Conservation (phyloP, 2,888 invertebrate genomes). For the Oxystoma pomonae region DNA sequence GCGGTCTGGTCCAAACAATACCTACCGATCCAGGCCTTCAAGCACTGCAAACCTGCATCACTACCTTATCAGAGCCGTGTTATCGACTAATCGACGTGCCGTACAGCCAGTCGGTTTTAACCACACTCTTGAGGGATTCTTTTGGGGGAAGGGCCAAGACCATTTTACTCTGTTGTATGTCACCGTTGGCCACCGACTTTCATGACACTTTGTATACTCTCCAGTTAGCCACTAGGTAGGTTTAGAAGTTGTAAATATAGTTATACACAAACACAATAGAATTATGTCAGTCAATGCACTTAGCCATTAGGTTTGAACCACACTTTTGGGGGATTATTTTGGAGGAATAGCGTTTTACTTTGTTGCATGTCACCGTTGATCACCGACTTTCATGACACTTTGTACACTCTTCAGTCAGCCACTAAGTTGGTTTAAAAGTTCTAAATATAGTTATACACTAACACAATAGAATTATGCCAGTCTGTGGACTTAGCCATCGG, state of each 20-base stretch:
- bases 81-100: slow-evolving; percentile 35
- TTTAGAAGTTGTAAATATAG: no score
- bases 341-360: slow-evolving; percentile 70
- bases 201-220: slow-evolving; percentile 67
- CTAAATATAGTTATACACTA: no score
- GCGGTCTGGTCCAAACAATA: slow-evolving; percentile 49
- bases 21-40: slow-evolving; percentile 61
- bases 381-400: slow-evolving; percentile 63
- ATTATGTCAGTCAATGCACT: no score
- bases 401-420: slow-evolving; percentile 65
- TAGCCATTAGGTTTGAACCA: slow-evolving; percentile 65
- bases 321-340: slow-evolving; percentile 68
- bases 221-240: slow-evolving; percentile 51
- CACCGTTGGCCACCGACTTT: slow-evolving; percentile 63
- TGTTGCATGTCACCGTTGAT: slow-evolving; percentile 69
- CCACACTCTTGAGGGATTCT: slow-evolving; percentile 67
- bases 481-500: no score
- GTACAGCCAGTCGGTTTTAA: slow-evolving; percentile 64
- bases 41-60: slow-evolving; percentile 63
- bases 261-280: no score
- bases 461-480: no score
- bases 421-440: background rate
- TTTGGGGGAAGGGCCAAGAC: slow-evolving; percentile 75
- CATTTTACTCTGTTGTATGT: slow-evolving; percentile 68
- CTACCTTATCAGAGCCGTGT: slow-evolving; percentile 51